Base-by-base conservation (phyloP, 2,888 invertebrate species). In the Microdon myrmicae region DNA sequence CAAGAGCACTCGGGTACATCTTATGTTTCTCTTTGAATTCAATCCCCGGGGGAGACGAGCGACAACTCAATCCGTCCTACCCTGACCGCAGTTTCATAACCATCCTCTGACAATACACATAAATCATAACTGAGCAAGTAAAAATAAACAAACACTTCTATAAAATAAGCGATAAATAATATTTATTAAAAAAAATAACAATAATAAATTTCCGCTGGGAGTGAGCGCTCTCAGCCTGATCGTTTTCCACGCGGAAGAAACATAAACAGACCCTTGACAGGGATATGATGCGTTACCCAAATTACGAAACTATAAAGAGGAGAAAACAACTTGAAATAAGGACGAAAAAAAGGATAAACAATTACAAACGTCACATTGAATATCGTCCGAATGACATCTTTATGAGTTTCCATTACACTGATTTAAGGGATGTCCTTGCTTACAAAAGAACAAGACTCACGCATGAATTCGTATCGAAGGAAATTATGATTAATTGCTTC, bases 351-450 rank as follows among this genome's bases (percentile, higher is more conserved):
- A 45, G 51, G 58, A 64, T 51, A 64, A 64, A 41, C 25, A 48
- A 58, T 56, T 51, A 49, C 31, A 56, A 51, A 58, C 53, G 64
- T 31, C 58, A 64, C 58, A 51, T 64, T 53, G 58, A 58, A 64
- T 64, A 58, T 53, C 51, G 61, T 19, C 61, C 23, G 32, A 64
- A 64, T 64, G 64, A 64, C 64, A 64, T 64, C 64, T 64, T 64
- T 64, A 64, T 58, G 64, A 58, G 64, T 64, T 64, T 64, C 64
- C 64, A 64, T 64, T 58, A 64, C 64, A 53, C 58, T 64, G 58
- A 53, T 64, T 58, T 31, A 29, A 38, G 58, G 64, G 58, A 47
- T 34, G 56, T 54, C 51, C 29, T 61, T 44, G 48, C 22, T 39
- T 16, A 38, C 20, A 37, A 14, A 43, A 32, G 41, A 61, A 37